These are phyloP conservation scores for Trichoplusia ni DNA, from an alignment of 1,140 invertebrate species.

Conservation along the genomic window DNA sequence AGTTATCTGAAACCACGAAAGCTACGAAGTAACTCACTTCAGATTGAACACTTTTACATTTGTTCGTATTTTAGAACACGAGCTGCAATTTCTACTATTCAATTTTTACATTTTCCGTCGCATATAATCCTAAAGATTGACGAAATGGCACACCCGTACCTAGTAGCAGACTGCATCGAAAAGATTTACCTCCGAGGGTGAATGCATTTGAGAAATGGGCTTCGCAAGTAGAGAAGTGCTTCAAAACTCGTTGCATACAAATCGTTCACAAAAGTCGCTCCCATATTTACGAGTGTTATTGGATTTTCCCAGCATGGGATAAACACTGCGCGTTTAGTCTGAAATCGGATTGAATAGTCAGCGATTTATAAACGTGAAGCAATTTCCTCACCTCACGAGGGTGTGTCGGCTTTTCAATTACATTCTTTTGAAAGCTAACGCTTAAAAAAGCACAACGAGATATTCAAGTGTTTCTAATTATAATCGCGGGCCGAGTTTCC, in stretches of 20 bases:
- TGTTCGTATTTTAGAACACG: background rate
- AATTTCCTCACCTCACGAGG: background rate
- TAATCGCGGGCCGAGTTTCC: constrained; percentile 26
- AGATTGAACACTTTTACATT: constrained; percentile 6
- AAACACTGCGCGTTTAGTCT: background rate
- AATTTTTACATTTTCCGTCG: background rate
- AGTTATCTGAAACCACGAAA: too few relatives aligned
- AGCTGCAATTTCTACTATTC: background rate
- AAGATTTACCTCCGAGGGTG: constrained; percentile 10
- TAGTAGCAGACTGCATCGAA: constrained; percentile 1
- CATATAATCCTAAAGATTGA: constrained; percentile 9
- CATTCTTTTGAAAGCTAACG: constrained; percentile 1
- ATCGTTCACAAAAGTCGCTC: constrained; percentile 3
- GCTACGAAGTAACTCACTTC: background rate
- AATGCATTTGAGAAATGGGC: constrained; percentile 24
- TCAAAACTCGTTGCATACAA: constrained; percentile 20
- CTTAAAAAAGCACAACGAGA: constrained; percentile 2
- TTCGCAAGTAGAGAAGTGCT: constrained; percentile 6
- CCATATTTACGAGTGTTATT: constrained; percentile 13
- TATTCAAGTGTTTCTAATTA: constrained; percentile 21
- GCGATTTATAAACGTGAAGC: background rate
- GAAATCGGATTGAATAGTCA: background rate
- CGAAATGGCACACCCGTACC: constrained; percentile 7
- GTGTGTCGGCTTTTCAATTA: constrained; percentile 8
- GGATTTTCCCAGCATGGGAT: background rate